Conservation (phyloP, 2,113 vertebrate species). For the Elanus axillaris region DNA sequence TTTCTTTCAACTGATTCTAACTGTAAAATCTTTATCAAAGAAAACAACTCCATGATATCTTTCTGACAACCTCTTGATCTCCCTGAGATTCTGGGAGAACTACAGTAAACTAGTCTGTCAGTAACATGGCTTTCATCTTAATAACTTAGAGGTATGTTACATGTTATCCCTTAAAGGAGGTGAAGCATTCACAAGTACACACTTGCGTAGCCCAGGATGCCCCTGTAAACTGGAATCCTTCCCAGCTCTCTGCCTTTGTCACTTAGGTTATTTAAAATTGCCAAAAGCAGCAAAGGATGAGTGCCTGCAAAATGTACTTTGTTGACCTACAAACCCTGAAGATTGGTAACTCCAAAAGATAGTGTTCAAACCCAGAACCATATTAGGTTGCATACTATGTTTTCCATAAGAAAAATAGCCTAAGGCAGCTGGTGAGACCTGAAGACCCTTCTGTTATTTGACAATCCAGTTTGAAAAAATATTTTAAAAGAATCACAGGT, state of each 20-base stretch:
- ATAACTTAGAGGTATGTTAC: not conserved
- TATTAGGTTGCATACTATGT: not conserved
- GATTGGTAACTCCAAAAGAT: not conserved
- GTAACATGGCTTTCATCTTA: not conserved
- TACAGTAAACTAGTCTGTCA: not conserved
- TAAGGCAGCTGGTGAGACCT: not conserved
- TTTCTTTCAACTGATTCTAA: constrained; percentile 36
- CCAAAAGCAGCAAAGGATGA: not conserved
- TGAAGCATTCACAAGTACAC: not conserved
- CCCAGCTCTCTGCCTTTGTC: not conserved
- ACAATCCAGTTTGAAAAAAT: not conserved
- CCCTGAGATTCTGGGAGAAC: not conserved
- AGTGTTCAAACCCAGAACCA: not conserved
- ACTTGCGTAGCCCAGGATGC: not conserved
- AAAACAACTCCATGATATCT: not conserved
- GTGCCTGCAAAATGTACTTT: not conserved
- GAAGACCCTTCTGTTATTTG: not conserved
- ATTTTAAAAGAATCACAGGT: not conserved
- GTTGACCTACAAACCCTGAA: not conserved
- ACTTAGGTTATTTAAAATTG: not conserved
- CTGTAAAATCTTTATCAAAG: constrained; percentile 38
- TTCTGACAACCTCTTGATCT: constrained; percentile 21
- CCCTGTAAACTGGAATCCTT: not conserved
- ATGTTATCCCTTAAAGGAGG: not conserved
- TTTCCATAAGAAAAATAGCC: not conserved